Evolutionary conservation across 2,888 invertebrate genomes (phyloP), one percentile per base, ranked within the genome.

Genomic region (Graphium colonna): DNA sequence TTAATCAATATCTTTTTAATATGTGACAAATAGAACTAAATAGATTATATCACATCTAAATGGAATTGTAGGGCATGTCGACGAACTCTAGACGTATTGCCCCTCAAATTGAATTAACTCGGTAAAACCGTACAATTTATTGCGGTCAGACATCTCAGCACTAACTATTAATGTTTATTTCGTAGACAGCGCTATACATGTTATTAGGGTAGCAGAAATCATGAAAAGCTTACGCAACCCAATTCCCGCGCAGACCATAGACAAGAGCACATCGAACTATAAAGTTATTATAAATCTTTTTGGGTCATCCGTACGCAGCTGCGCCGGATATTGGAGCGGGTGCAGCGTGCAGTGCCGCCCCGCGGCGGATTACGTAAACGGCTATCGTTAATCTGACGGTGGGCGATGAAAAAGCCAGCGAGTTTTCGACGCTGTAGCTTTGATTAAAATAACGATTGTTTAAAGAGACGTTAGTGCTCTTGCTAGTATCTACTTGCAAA

Each of bases 271-370:
- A 44, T 40, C 17, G 8, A 28, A 38, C 42, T 31, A 43, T 47
- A 44, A 49, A 36, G 43, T 26, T 49, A 36, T 40, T 39, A 16
- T 38, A 39, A 44, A 43, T 31, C 31, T 49, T 54, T 40, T 40
- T 39, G 31, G 38, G 44, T 54, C 49, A 54, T 45, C 33, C 10
- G 33, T 0, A 36, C 3, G 53, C 53, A 54, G 53, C 53, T 54
- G 53, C 49, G 33, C 53, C 53, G 53, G 53, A 54, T 49, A 54
- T 49, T 38, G 28, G 21, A 21, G 26, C 13, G 44, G 51, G 44
- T 52, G 44, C 53, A 40, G 39, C 39, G 42, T 36, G 48, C 42
- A 50, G 8, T 28, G 36, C 36, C 13, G 36, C 36, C 36, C 13
- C 17, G 40, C 45, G 45, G 45, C 39, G 28, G 18, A 48, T 53